phyloP scores from a whole-genome alignment of 30 jellyfish, hydroid and myxozoan species.

The Kudoa iwatai region DNA sequence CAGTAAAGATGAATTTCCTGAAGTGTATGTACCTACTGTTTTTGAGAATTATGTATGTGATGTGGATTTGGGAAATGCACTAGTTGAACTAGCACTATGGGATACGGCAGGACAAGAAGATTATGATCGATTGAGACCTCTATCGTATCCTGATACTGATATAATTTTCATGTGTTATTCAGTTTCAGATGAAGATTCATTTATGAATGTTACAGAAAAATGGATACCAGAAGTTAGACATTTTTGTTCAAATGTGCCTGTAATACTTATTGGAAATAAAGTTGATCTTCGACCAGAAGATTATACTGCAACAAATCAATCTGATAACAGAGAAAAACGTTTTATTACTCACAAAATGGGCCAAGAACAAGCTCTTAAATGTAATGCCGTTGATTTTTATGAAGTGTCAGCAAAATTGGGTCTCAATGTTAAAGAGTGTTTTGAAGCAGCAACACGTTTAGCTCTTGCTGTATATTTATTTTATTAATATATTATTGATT shows the following conservation, averaged over 20 bases:
- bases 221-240: constrained; percentile 99
- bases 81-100: constrained; percentile 85
- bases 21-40: constrained; percentile 92
- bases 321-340: constrained; percentile 70
- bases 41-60: constrained; percentile 92
- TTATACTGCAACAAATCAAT: constrained; percentile 17
- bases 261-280: constrained; percentile 80
- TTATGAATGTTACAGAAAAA: constrained; percentile 83
- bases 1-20: constrained; percentile 93
- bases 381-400: constrained; percentile 36
- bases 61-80: constrained; percentile 65
- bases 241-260: constrained; percentile 95
- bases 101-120: constrained; percentile 99
- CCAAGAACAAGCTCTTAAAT: constrained; percentile 36
- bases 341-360: constrained; percentile 36
- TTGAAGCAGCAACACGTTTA: constrained; percentile 88
- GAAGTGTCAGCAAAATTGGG: constrained; percentile 82
- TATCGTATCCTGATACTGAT: constrained; percentile 94
- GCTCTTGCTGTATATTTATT: constrained; percentile 17
- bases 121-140: constrained; percentile 75
- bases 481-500: too few species aligned
- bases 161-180: constrained; percentile 81
- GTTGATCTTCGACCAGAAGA: constrained; percentile 59
- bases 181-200: constrained; percentile 57
- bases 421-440: constrained; percentile 69